Base-by-base conservation (phyloP, 2,113 vertebrate genomes). In the Spizaetus ornatus region DNA sequence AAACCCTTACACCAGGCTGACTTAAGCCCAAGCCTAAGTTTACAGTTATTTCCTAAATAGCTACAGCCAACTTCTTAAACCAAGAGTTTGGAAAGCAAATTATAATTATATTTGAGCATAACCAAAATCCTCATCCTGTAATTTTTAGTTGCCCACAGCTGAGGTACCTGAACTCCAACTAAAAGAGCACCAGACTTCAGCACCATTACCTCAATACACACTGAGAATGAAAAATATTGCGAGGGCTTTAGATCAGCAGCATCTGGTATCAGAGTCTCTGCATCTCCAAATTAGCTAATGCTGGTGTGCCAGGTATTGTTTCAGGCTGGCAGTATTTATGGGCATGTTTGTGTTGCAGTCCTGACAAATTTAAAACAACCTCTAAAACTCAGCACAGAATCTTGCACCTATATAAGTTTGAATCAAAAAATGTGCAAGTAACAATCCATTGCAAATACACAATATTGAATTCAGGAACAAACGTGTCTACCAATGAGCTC, bases 141-240 rank as follows among this genome's bases (percentile, higher is more conserved):
- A 31, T 42, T 81, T 85, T 73, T 73, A 47, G n/a, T 81, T 52
- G 8, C 13, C 27, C 13, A 15, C 13, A 50, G 14, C 17, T 45
- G 21, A 45, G 4, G 26, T 67, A 47, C 17, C 11, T 26, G 38
- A 72, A 45, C 42, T 58, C 16, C 53, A 67, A 7, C 17, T 55
- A 34, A 66, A 50, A 81, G 34, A 31, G 3, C 13, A 42, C 10
- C 10, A 42, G 31, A 47, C 45, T 69, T 72, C 53, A 42, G 7
- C 27, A n/a, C 8, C 5, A 5, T 45, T 76, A 22, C 7, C 43
- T 65, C 0, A 1, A 9, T 21, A 42, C 18, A 15, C 22, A 18
- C 29, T 16, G 40, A 55, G 61, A 70, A 7, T 50, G 31, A n/a
- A 80, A 66, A 78, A 27, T 4, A 2, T 18, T 59, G 25, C 29